Evolutionary conservation across 2,113 vertebrate genomes (phyloP), one percentile per base, ranked within the genome.

Genomic region (Zosterops hypoxanthus): DNA sequence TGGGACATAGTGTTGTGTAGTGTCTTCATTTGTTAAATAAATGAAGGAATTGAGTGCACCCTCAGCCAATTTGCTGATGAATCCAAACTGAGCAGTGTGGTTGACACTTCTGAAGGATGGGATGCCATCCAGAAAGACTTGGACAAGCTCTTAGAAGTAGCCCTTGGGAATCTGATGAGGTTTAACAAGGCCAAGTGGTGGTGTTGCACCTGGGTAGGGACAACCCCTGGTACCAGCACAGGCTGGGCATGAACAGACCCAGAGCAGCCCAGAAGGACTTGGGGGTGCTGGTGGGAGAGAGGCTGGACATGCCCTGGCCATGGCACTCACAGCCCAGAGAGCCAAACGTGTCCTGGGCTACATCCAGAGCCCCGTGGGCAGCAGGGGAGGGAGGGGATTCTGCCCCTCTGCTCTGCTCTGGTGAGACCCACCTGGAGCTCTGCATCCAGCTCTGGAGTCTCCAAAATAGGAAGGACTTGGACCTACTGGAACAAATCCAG

Each of bases 131-230:
- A 66, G 13, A 68, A 53, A 39, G 39, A 60, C 28, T 28, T 75
- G 46, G 21, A 26, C 9, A 71, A 71, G 49, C 25, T 56, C 0
- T 0, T 0, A 34, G 20, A 42, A 64, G 25, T 22, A 8, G 4
- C 5, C 24, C 29, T 5, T 42, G 31, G 31, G 13, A 46, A 53
- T 14, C 16, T 82, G 2, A 53, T 25, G 23, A 46, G 15, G 0
- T 82, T 52, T 73, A 66, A n/a, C 23, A 66, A 52, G 60, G 9
- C 15, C 52, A 14, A 17, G 39, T 24, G 15, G 57, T 59, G 15
- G 4, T 36, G 77, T 26, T 59, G 52, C 7, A 4, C 10, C 18
- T 29, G 26, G 59, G 12, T 2, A 3, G 13, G 44, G 3, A 6
- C 68, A 66, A 2, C 0, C 22, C 23, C 68, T 0, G 1, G 7